Base-by-base conservation (phyloP, 2,797 vertebrate genomes). In the Scolopax rusticola region DNA sequence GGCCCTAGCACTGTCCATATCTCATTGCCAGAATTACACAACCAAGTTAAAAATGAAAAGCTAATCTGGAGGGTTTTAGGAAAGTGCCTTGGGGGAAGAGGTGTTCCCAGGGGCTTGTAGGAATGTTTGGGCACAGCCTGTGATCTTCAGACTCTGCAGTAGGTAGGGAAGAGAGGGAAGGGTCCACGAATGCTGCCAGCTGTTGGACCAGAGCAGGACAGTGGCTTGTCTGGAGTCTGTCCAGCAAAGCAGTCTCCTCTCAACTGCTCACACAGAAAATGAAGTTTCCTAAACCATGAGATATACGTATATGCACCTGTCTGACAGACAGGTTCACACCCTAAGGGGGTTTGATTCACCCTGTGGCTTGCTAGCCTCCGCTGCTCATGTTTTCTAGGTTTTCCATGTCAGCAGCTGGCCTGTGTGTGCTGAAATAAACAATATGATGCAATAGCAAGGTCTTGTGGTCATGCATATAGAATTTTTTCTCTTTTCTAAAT, bases 181-280 rank as follows among this genome's bases (percentile, higher is more conserved):
- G 18, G 30, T 25, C 7, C 18, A 48, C 0, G 1, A 32, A n/a
- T 3, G 3, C 7, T 51, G 33, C 41, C 27, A 61, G 30, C 3
- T 43, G 4, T 15, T 54, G 50, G 70, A 67, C 16, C 21, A 48
- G 28, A 82, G 38, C 12, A 43, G 70, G 32, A 65, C 15, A 41
- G n/a, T 27, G 38, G 13, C 40, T 79, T 64, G 7, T 23, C 43
- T 28, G 27, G 10, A 5, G 6, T 59, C 30, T 85, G 8, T 17
- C 19, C 8, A 28, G n/a, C 61, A 77, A 67, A 23, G 12, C 12
- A 70, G n/a, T n/a, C 40, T 67, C 20, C 33, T 84, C 15, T 23
- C 25, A 77, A 1, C 12, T 15, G 16, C 59, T 77, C n/a, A 23
- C 69, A 82, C 8, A 76, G 61, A 79, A 87, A 61, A 81, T 43